Percentiles rank a stretch among this genome's conserved stretches.
Evolutionary conservation across 2,113 vertebrate species (phyloP).

Genomic region (Paracanthobrama guichenoti): DNA sequence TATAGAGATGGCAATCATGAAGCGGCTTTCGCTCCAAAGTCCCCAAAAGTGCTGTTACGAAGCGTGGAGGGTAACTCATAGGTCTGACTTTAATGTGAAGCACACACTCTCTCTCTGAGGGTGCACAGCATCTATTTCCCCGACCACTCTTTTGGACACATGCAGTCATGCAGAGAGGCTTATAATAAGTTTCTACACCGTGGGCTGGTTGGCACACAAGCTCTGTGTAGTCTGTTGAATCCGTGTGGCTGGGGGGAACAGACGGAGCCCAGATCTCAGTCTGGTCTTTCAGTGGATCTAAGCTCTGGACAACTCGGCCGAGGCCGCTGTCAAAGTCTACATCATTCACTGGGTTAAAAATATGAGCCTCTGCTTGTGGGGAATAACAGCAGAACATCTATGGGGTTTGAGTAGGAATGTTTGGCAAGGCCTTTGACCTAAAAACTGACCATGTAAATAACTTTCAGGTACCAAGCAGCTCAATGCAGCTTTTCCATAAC

Average conservation of each 20-base stretch:
- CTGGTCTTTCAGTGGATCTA: slow-evolving; percentile 31
- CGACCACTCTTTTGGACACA: slow-evolving; percentile 7
- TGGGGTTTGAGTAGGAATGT: not conserved
- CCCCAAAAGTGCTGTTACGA: slow-evolving; percentile 51
- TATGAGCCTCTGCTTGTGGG: not conserved
- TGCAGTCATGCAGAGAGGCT: slow-evolving; percentile 45
- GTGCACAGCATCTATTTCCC: slow-evolving; percentile 38
- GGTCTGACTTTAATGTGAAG: slow-evolving; percentile 45
- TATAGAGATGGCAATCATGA: slow-evolving; percentile 46
- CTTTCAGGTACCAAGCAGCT: not conserved
- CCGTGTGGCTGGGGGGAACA: not conserved
- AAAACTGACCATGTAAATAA: not conserved
- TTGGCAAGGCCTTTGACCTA: not conserved
- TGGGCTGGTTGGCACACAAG: slow-evolving; percentile 31
- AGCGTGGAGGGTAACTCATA: slow-evolving; percentile 42
- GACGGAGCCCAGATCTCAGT: not conserved
- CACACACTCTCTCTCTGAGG: slow-evolving; percentile 6
- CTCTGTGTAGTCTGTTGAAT: slow-evolving; percentile 22
- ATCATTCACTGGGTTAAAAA: slow-evolving; percentile 22
- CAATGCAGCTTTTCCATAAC: not conserved
- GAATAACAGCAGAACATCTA: not conserved
- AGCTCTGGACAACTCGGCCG: not conserved
- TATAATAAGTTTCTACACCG: slow-evolving; percentile 34
- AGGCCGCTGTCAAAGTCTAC: not conserved
- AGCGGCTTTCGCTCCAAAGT: slow-evolving; percentile 37